A percentile compares a stretch with the other conserved stretches of the same genome.
Conservation (phyloP, 2,113 vertebrate genomes). For the Danionella cerebrum region DNA sequence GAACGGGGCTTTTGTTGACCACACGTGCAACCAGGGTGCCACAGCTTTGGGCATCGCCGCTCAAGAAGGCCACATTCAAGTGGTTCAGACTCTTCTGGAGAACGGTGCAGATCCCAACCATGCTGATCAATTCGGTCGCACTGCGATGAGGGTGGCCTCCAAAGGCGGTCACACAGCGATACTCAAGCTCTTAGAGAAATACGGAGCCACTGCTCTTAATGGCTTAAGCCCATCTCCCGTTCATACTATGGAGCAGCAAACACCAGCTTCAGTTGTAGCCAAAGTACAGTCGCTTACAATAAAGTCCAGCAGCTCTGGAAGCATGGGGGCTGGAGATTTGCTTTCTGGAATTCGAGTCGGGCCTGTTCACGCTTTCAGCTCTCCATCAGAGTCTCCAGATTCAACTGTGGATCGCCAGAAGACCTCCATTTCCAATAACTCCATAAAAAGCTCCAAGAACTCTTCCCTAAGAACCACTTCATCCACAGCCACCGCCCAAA, state of each 20-base stretch:
- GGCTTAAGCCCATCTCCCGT: slow-evolving; percentile 90
- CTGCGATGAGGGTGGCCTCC: slow-evolving; percentile 94
- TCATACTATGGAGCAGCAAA: slow-evolving; percentile 90
- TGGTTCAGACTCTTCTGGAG: slow-evolving; percentile 86
- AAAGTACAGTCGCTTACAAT: slow-evolving; percentile 89
- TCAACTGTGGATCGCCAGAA: slow-evolving; percentile 93
- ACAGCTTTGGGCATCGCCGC: slow-evolving; percentile 95
- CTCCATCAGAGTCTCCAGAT: slow-evolving; percentile 91
- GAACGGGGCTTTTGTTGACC: slow-evolving; percentile 80
- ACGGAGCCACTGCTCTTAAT: slow-evolving; percentile 82
- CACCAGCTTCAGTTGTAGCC: slow-evolving; percentile 68
- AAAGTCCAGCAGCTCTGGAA: slow-evolving; percentile 92
- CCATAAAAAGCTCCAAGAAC: slow-evolving; percentile 93
- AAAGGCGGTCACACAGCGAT: slow-evolving; percentile 90
- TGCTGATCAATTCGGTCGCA: slow-evolving; percentile 93
- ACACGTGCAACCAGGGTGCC: slow-evolving; percentile 94
- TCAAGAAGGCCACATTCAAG: slow-evolving; percentile 95
- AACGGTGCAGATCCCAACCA: slow-evolving; percentile 92
- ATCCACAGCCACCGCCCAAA: slow-evolving; percentile 91
- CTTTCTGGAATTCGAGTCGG: slow-evolving; percentile 78
- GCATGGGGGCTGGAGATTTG: slow-evolving; percentile 81
- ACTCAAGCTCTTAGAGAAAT: slow-evolving; percentile 89
- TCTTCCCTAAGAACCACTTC: slow-evolving; percentile 92
- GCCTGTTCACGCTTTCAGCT: slow-evolving; percentile 89
- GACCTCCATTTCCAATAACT: slow-evolving; percentile 91